Percentiles rank a stretch among this genome's conserved stretches.
These are phyloP conservation scores for Therioaphis trifolii DNA, from an alignment of 2,888 invertebrate species.

Conservation along the genomic window DNA sequence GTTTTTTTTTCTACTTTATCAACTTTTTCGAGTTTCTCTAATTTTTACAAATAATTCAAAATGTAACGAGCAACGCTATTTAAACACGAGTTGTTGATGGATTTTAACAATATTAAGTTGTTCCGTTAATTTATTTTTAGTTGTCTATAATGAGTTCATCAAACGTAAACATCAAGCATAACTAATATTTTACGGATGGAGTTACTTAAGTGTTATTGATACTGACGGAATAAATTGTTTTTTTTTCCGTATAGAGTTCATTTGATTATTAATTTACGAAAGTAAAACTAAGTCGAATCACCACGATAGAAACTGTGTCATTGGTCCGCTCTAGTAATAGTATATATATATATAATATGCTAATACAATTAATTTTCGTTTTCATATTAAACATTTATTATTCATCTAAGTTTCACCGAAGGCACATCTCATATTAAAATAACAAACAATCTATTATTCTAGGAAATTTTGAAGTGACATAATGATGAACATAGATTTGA, in stretches of 20 bases:
- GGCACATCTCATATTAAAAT: too few relatives aligned
- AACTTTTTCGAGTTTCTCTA: constrained; percentile 2
- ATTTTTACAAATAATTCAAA: not conserved
- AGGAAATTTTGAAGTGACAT: too few relatives aligned
- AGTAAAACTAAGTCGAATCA: not conserved
- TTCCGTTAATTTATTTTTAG: not conserved
- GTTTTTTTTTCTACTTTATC: not conserved
- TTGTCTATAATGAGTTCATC: not conserved
- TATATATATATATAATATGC: too few relatives aligned
- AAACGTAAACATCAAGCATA: not conserved
- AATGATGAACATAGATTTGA: too few relatives aligned
- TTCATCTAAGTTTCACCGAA: too few relatives aligned
- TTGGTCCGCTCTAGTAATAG: too few relatives aligned
- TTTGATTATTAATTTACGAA: constrained; percentile 1
- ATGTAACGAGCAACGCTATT: not conserved
- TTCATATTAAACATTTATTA: too few relatives aligned
- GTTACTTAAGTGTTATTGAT: not conserved
- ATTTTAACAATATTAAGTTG: not conserved
- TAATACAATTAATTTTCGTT: too few relatives aligned
- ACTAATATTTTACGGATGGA: not conserved
- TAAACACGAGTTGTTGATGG: not conserved
- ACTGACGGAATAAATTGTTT: constrained; percentile 2
- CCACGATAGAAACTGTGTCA: not conserved
- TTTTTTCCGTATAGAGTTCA: not conserved
- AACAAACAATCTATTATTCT: too few relatives aligned